phyloP scores from a whole-genome alignment of 2,113 vertebrate species.

The Myiozetetes cayanensis region DNA sequence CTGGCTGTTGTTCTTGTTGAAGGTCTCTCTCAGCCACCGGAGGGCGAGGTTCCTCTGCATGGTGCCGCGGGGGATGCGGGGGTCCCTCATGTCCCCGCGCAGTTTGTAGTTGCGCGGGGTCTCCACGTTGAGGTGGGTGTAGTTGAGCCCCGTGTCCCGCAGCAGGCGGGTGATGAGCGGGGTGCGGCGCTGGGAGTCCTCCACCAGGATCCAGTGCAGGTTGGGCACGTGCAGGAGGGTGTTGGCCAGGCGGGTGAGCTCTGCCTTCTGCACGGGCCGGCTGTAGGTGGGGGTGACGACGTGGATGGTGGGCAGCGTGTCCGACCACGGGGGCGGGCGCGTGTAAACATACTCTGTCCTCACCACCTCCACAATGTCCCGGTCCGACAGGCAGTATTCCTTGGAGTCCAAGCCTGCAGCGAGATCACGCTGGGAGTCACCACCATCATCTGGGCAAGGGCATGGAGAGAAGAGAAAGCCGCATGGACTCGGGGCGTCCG shows the following conservation, averaged over 20 bases:
- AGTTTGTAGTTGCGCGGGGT: conserved; percentile 97
- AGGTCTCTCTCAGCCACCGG: conserved; percentile 94
- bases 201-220: conserved; percentile 98
- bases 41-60: conserved; percentile 98
- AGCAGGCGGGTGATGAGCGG: conserved; percentile 88
- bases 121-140: conserved; percentile 98
- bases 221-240: conserved; percentile 95
- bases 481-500: conserved; percentile 12
- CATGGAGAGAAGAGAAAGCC: conserved; percentile 65
- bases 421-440: conserved; percentile 81
- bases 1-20: conserved; percentile 89
- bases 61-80: conserved; percentile 93
- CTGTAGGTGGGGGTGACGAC: conserved; percentile 97
- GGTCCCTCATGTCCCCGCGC: conserved; percentile 89
- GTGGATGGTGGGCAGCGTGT: conserved; percentile 95
- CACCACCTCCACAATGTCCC: conserved; percentile 98
- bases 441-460: conserved; percentile 84
- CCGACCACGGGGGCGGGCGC: conserved; percentile 93
- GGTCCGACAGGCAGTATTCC: conserved; percentile 95
- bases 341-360: conserved; percentile 98
- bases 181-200: conserved; percentile 91
- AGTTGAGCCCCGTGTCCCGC: conserved; percentile 93
- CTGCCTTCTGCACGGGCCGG: conserved; percentile 95
- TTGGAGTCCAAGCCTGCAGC: conserved; percentile 86
- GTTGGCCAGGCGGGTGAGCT: conserved; percentile 93